phyloP scores from a whole-genome alignment of 2,113 vertebrate genomes.

The Actenoides hombroni region DNA sequence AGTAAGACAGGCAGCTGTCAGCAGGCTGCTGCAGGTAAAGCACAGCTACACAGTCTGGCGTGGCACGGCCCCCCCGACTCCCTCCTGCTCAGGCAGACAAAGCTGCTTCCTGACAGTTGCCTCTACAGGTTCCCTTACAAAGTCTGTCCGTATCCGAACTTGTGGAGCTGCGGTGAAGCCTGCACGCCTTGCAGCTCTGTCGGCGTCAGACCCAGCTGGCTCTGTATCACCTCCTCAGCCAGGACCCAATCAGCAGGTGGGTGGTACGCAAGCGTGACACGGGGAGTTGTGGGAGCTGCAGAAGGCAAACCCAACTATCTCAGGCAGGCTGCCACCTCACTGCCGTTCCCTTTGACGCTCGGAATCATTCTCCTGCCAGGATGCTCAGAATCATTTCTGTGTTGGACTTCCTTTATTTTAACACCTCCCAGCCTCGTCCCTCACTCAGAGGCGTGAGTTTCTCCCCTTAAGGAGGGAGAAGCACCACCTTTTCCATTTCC shows the following conservation, averaged over 20 bases:
- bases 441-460: neutral
- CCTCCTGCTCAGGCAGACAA: neutral
- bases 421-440: neutral
- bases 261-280: neutral
- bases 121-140: neutral
- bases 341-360: neutral
- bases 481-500: neutral
- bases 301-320: neutral
- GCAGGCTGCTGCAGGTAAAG: neutral
- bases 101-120: neutral
- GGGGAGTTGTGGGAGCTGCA: neutral
- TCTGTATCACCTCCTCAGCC: neutral
- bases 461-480: neutral
- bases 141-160: neutral
- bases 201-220: neutral
- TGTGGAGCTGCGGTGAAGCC: neutral
- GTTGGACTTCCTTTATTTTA: neutral
- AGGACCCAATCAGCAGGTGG: no score
- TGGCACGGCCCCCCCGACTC: neutral
- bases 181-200: neutral
- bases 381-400: neutral
- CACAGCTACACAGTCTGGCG: neutral
- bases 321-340: rapidly evolving
- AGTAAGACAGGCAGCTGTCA: neutral
- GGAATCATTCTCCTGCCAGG: neutral